Percentiles rank a stretch among this genome's conserved stretches.
phyloP scores from a whole-genome alignment of 2,888 invertebrate species.

The Dendrolimus pini region DNA sequence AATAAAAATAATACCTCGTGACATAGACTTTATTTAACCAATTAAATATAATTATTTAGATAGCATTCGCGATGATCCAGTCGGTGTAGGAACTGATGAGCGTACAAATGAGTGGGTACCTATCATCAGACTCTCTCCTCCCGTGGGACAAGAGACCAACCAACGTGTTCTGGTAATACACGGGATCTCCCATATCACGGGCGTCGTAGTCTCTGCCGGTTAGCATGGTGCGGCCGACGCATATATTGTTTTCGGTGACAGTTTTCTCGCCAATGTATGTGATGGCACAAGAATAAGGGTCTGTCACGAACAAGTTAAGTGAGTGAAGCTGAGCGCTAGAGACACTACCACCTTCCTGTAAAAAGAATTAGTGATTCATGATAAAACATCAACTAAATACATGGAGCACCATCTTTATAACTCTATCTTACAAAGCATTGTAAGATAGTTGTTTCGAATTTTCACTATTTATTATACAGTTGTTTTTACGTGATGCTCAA shows the following conservation, averaged over 20 bases:
- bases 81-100: slow-evolving; percentile 37
- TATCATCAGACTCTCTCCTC: slow-evolving; percentile 46
- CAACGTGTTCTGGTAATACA: slow-evolving; percentile 40
- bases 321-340: slow-evolving; percentile 8
- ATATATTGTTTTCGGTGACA: slow-evolving; percentile 33
- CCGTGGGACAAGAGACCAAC: slow-evolving; percentile 67
- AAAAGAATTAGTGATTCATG: not conserved
- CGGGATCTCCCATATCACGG: slow-evolving; percentile 52
- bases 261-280: slow-evolving; percentile 7
- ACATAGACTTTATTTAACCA: no score
- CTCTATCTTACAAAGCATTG: no score
- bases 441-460: no score
- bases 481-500: no score
- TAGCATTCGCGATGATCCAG: slow-evolving; percentile 30
- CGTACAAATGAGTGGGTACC: slow-evolving; percentile 63
- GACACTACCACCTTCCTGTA: slow-evolving; percentile 12
- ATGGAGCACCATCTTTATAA: no score
- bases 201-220: slow-evolving; percentile 26
- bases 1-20: no score
- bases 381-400: no score
- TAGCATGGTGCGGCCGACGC: slow-evolving; percentile 27
- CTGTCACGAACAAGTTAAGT: slow-evolving; percentile 12
- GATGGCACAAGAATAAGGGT: slow-evolving; percentile 10
- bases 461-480: no score
- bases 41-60: slow-evolving; percentile 8